Conservation (phyloP, 2,888 invertebrate genomes). For the Erebia epiphron region DNA sequence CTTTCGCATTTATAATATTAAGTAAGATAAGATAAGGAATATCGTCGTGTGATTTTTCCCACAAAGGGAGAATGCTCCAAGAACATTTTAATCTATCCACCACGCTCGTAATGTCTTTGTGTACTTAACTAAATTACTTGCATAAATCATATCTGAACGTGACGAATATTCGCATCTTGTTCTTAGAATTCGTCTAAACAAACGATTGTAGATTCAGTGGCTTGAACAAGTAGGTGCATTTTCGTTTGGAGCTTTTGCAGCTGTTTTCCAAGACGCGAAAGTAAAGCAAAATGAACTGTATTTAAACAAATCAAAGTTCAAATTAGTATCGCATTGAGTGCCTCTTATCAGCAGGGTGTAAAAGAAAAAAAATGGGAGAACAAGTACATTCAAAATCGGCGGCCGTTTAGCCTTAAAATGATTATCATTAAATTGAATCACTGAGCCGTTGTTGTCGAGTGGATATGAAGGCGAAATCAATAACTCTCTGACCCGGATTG, state of each 20-base stretch:
- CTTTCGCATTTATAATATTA: no score
- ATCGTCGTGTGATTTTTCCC: conserved; percentile 45
- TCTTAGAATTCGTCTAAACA: conserved; percentile 6
- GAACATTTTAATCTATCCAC: conserved; percentile 78
- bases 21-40: no score
- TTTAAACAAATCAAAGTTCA: conserved; percentile 8
- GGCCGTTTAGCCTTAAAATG: conserved; percentile 31
- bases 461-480: conserved; percentile 36
- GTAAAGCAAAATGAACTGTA: conserved; percentile 22
- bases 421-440: conserved; percentile 37
- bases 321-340: not conserved
- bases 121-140: conserved; percentile 82
- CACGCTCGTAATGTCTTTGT: conserved; percentile 72
- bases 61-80: conserved; percentile 49
- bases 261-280: not conserved
- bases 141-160: conserved; percentile 82
- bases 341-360: conserved; percentile 8
- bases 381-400: conserved; percentile 28
- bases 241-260: conserved; percentile 9
- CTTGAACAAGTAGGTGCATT: not conserved
- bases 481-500: conserved; percentile 37
- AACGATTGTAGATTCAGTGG: conserved; percentile 1
- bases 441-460: conserved; percentile 28
- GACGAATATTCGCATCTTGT: conserved; percentile 63
- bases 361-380: conserved; percentile 19